These are phyloP conservation scores for Acleris literana DNA, from an alignment of 2,888 invertebrate species.

Conservation along the genomic window DNA sequence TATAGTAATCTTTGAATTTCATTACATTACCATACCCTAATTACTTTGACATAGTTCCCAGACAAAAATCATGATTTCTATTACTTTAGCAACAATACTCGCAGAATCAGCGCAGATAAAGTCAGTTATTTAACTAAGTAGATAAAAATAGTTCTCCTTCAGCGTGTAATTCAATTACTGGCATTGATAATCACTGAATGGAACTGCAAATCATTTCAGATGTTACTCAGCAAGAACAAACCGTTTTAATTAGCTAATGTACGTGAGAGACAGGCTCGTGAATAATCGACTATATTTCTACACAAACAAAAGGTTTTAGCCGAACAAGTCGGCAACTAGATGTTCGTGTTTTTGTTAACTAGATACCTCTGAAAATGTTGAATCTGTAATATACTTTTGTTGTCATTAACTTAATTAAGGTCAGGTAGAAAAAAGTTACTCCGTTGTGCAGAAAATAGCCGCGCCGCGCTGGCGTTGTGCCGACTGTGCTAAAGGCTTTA, in stretches of 20 bases:
- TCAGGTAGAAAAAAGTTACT: too few relatives aligned
- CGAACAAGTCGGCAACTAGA: not conserved
- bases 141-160: conserved; percentile 24
- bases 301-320: conserved; percentile 17
- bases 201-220: conserved; percentile 49
- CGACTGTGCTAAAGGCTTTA: too few relatives aligned
- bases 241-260: conserved; percentile 40
- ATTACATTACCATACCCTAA: too few relatives aligned
- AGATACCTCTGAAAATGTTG: too few relatives aligned
- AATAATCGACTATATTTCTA: conserved; percentile 24
- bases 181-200: conserved; percentile 32
- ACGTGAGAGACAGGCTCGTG: conserved; percentile 54
- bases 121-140: conserved; percentile 10
- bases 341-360: too few relatives aligned
- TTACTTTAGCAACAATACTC: not conserved
- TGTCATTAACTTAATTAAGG: too few relatives aligned
- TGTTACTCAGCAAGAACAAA: conserved; percentile 32
- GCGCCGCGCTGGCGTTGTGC: too few relatives aligned
- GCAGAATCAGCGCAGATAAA: not conserved
- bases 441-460: too few relatives aligned
- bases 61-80: not conserved
- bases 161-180: conserved; percentile 29
- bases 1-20: too few relatives aligned
- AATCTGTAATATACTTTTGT: too few relatives aligned
- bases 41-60: conserved; percentile 6